A percentile compares a stretch with the other conserved stretches of the same genome.
phyloP scores from a whole-genome alignment of 2,113 vertebrate species.

The Engraulis encrasicolus region DNA sequence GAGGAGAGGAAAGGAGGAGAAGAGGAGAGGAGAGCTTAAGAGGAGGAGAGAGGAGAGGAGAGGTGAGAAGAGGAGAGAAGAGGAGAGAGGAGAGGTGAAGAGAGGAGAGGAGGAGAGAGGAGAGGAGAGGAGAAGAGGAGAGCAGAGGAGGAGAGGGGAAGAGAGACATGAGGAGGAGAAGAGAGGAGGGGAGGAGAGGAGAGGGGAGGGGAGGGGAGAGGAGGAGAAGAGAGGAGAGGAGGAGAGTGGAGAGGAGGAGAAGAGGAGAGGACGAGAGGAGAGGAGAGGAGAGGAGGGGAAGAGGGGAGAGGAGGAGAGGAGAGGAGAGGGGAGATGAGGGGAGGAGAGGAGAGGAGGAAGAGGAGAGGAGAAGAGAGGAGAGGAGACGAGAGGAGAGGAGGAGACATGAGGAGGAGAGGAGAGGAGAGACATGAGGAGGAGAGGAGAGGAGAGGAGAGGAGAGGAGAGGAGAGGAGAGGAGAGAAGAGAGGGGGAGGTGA shows the following conservation, averaged over 20 bases:
- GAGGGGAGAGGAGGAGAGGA: neutral
- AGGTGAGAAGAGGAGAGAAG: no score
- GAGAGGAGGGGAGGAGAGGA: neutral
- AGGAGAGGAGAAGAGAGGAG: neutral
- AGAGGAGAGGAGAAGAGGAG: neutral
- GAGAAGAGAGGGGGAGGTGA: neutral
- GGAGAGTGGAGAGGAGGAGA: neutral
- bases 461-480: neutral
- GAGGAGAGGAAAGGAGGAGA: constrained; percentile 34
- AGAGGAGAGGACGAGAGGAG: neutral
- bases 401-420: no score
- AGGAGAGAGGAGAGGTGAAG: no score
- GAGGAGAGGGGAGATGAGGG: no score
- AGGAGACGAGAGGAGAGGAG: neutral
- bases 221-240: neutral
- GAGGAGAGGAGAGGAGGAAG: neutral
- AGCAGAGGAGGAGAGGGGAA: neutral
- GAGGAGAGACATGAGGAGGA: neutral
- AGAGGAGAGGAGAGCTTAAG: neutral
- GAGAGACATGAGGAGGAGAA: neutral
- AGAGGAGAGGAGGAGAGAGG: no score
- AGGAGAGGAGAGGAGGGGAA: neutral
- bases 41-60: no score
- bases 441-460: neutral
- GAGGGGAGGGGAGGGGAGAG: neutral